Evolutionary conservation across 2,888 invertebrate genomes (phyloP).

Genomic region (Trichopria drosophilae): DNA sequence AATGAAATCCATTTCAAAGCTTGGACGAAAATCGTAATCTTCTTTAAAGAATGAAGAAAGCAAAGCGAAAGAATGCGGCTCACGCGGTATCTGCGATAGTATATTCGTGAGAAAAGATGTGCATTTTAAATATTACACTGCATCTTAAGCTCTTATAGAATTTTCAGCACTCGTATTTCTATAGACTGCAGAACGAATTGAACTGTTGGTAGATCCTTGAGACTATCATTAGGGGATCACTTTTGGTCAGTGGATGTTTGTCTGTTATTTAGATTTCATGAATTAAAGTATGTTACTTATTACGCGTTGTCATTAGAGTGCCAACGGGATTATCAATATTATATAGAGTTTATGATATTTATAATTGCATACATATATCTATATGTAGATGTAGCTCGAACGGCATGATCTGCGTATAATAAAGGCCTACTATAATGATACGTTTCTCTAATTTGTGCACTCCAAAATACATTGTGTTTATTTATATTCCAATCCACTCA

Average conservation of each 20-base stretch:
- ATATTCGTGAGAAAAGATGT: too few relatives aligned
- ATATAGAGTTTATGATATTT: conserved; percentile 52
- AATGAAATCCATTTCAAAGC: too few relatives aligned
- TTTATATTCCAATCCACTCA: too few relatives aligned
- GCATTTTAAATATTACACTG: too few relatives aligned
- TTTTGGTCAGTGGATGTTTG: conserved; percentile 47
- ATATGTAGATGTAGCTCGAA: conserved; percentile 50
- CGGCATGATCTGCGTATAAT: conserved; percentile 50
- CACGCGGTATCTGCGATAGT: too few relatives aligned
- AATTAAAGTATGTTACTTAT: conserved; percentile 39
- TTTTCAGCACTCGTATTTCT: conserved; percentile 6
- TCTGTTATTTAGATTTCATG: conserved; percentile 44
- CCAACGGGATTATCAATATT: conserved; percentile 45
- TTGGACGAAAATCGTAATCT: too few relatives aligned
- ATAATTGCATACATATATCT: conserved; percentile 43
- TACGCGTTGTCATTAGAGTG: conserved; percentile 43
- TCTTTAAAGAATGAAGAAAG: too few relatives aligned
- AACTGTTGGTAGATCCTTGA: conserved; percentile 33
- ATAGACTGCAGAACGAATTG: conserved; percentile 11
- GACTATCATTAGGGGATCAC: conserved; percentile 40
- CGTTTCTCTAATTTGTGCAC: too few relatives aligned
- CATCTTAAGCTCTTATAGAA: background rate
- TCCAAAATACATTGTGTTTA: too few relatives aligned
- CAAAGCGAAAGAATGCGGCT: too few relatives aligned
- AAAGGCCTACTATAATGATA: conserved; percentile 47